A percentile compares a stretch with the other conserved stretches of the same genome.
These are phyloP conservation scores for Dione vanillae DNA, from an alignment of 2,888 invertebrate species.

Conservation along the genomic window DNA sequence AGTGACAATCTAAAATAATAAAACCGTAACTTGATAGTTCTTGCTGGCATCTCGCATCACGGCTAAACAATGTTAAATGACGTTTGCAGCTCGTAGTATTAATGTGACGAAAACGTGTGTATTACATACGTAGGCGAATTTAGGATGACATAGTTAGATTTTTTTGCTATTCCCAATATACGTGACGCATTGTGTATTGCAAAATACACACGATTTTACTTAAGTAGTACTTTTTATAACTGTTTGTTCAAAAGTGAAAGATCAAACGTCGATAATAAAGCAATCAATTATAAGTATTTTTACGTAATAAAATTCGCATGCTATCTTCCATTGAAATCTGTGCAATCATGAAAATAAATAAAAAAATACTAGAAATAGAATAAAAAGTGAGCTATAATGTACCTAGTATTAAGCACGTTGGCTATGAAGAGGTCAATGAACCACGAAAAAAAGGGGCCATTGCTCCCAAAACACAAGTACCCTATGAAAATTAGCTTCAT, in stretches of 20 bases:
- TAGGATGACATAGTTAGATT: conserved; percentile 14
- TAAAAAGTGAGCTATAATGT: conserved; percentile 53
- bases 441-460: conserved; percentile 75
- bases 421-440: conserved; percentile 73
- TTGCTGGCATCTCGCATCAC: not conserved
- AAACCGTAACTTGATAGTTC: conserved; percentile 16
- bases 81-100: not conserved
- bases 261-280: not conserved
- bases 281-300: not conserved
- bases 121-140: conserved; percentile 18
- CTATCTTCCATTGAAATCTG: not conserved
- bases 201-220: not conserved
- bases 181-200: conserved; percentile 6
- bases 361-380: conserved; percentile 49
- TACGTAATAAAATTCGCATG: conserved; percentile 9
- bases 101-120: conserved; percentile 11
- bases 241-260: conserved; percentile 2
- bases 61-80: too few relatives aligned
- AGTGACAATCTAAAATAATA: conserved; percentile 8
- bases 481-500: conserved; percentile 53
- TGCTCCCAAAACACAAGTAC: conserved; percentile 65
- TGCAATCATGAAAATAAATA: conserved; percentile 26
- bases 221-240: not conserved
- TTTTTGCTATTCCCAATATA: conserved; percentile 12
- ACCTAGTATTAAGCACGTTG: conserved; percentile 65